phyloP scores from a whole-genome alignment of 2,113 vertebrate genomes.

The Oreotrochilus melanogaster region DNA sequence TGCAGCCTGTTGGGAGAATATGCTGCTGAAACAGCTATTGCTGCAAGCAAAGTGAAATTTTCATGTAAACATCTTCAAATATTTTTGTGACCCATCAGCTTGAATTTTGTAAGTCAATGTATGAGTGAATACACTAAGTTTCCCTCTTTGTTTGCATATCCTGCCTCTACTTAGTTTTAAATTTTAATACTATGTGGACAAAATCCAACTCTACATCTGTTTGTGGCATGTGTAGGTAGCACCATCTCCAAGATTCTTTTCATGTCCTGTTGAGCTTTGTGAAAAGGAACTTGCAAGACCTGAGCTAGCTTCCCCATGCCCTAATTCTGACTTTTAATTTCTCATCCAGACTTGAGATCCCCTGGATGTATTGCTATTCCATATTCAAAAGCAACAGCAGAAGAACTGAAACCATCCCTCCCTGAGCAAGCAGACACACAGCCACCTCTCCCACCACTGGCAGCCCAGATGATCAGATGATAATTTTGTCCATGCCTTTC shows the following conservation, averaged over 20 bases:
- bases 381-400: background rate
- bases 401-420: background rate
- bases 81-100: constrained; percentile 73
- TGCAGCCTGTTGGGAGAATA: background rate
- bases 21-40: constrained; percentile 12
- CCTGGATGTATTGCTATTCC: background rate
- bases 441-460: background rate
- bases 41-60: constrained; percentile 55
- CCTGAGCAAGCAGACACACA: background rate
- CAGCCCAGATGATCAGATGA: rapidly evolving
- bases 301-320: background rate
- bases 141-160: constrained; percentile 74
- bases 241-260: constrained; percentile 49
- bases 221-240: constrained; percentile 55
- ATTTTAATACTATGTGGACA: constrained; percentile 73
- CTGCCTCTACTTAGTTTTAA: constrained; percentile 74
- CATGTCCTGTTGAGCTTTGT: background rate
- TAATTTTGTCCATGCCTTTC: background rate
- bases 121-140: constrained; percentile 55
- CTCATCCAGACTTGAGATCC: background rate
- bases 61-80: constrained; percentile 67
- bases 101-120: constrained; percentile 76
- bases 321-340: background rate
- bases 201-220: constrained; percentile 59
- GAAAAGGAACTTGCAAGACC: background rate